Percentiles rank a stretch among this genome's conserved stretches.
Conservation (phyloP, 2,888 invertebrate genomes). For the Schizaphis graminum region DNA sequence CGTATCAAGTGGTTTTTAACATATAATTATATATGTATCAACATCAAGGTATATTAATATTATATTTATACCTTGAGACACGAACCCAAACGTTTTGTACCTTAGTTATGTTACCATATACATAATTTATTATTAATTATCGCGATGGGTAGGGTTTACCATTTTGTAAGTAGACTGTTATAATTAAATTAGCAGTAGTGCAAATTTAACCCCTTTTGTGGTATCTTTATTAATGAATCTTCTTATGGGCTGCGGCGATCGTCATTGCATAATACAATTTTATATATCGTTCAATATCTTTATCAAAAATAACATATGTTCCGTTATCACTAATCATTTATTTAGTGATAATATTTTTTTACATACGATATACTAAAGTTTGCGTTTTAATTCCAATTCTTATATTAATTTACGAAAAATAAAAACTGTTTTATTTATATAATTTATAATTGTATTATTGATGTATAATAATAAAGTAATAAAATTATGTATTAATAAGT, state of each 20-base stretch:
- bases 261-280: not conserved
- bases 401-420: not conserved
- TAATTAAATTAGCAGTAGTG: not conserved
- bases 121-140: not conserved
- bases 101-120: not conserved
- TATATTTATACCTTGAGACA: not conserved
- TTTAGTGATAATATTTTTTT: constrained; percentile 12
- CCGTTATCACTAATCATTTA: not conserved
- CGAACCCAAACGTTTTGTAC: not conserved
- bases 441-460: not conserved
- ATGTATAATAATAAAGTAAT: not conserved
- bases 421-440: not conserved
- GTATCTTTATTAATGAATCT: not conserved
- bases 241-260: not conserved
- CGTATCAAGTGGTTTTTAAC: not conserved
- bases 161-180: not conserved
- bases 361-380: not conserved
- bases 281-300: not conserved
- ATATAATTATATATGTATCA: not conserved
- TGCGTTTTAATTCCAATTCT: not conserved
- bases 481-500: not conserved
- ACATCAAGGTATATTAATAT: not conserved
- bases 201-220: not conserved
- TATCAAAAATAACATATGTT: not conserved
- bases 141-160: not conserved